Evolutionary conservation across 2,797 vertebrate genomes (phyloP), one percentile per base, ranked within the genome.

Genomic region (Cuculus canorus): DNA sequence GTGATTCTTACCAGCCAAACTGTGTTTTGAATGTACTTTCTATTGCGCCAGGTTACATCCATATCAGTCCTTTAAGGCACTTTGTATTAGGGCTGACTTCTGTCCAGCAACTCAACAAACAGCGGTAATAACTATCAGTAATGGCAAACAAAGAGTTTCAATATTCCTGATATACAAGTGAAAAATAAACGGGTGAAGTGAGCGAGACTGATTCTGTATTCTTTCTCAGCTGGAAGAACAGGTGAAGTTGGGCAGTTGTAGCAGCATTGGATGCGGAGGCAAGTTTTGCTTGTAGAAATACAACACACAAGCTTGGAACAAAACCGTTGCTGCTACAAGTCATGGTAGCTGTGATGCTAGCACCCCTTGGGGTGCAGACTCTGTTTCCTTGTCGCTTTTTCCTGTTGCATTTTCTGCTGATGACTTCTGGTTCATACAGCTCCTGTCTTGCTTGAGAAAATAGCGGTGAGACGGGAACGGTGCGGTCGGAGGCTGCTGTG

Each of bases 31-130:
- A 3, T 0, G 0, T 66, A 60, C 15, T 52, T 37, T n/a, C 48
- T 37, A 17, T 6, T 64, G 17, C 61, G n/a, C 32, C 25, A 22
- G 12, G 64, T 47, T 25, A 25, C n/a, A 60, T 23, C 52, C 32
- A 1, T 7, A 5, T 22, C 79, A n/a, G 41, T 30, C 43, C 53
- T 60, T 50, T 54, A 57, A 59, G 10, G 24, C 18, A 32, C n/a
- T 69, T 28, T 7, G 6, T 48, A 3, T 8, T 0, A 0, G 21
- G n/a, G 7, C 61, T 80, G 37, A 19, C 41, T 37, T 21, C 77
- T 50, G 22, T 24, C 30, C 56, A 41, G n/a, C 56, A 61, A 17
- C 39, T 54, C 56, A 35, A 25, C 1, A 5, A 68, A 18, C 53
- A 71, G 52, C 33, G 50, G 23, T 2, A 39, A 47, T 25, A 82